These are phyloP conservation scores for Irena cyanogastra DNA, from an alignment of 2,113 vertebrate genomes.

Conservation along the genomic window DNA sequence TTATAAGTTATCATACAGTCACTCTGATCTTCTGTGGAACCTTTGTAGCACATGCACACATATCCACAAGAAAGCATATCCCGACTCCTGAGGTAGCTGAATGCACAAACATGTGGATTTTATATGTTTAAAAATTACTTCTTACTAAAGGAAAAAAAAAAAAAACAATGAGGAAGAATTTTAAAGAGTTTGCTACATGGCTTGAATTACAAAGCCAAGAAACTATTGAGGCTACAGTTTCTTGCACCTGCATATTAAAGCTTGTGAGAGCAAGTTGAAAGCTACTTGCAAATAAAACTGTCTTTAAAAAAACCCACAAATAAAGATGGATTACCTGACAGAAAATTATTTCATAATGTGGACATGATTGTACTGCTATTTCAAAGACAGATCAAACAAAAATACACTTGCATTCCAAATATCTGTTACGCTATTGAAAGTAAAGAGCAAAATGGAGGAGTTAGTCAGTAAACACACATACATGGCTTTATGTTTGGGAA, in stretches of 20 bases:
- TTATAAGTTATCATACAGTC: conserved; percentile 39
- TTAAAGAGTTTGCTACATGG: conserved; percentile 59
- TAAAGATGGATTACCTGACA: background rate
- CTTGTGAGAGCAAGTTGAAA: conserved; percentile 43
- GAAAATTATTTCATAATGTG: conserved; percentile 2
- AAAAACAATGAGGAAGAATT: conserved; percentile 25
- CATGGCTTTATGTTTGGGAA: conserved; percentile 98
- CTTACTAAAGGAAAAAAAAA: background rate
- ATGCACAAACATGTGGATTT: conserved; percentile 50
- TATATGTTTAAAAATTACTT: conserved; percentile 39
- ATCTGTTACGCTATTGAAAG: background rate
- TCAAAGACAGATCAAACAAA: conserved; percentile 4
- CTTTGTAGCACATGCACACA: conserved; percentile 26
- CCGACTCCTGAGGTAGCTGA: conserved; percentile 25
- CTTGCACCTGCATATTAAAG: conserved; percentile 72
- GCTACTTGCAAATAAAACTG: conserved; percentile 20
- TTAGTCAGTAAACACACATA: conserved; percentile 63
- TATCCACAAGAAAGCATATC: conserved; percentile 22
- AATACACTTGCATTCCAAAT: background rate
- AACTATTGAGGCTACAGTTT: conserved; percentile 65
- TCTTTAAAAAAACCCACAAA: background rate
- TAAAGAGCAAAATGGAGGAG: background rate
- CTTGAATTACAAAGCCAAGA: conserved; percentile 76
- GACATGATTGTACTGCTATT: background rate
- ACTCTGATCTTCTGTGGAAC: conserved; percentile 52